Conservation (phyloP, 2,113 vertebrate species). For the Empidonax traillii region DNA sequence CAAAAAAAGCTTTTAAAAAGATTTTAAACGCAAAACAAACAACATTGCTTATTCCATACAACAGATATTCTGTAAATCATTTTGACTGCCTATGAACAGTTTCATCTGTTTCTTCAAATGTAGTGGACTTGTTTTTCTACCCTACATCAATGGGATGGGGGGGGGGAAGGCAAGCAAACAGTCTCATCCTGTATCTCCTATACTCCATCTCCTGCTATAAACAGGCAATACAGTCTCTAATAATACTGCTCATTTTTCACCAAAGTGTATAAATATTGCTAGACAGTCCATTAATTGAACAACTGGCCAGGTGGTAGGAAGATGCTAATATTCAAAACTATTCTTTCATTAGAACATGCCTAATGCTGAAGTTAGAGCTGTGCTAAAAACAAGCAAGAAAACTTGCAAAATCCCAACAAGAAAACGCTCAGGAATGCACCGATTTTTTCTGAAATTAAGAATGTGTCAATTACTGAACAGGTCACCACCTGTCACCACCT, state of each 20-base stretch:
- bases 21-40: background rate
- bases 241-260: background rate
- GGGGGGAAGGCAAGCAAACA: background rate
- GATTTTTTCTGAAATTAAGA: slow-evolving; percentile 22
- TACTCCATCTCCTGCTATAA: background rate
- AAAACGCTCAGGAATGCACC: background rate
- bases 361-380: background rate
- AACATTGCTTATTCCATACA: background rate
- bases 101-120: background rate
- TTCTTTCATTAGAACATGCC: background rate
- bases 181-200: background rate
- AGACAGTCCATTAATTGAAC: background rate
- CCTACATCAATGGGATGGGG: background rate
- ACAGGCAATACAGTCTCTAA: background rate
- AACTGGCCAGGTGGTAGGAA: slow-evolving; percentile 6
- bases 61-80: background rate
- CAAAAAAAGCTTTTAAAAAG: background rate
- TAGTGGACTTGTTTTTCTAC: background rate
- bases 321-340: background rate
- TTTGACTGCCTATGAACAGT: background rate
- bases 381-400: background rate
- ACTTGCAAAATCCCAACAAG: slow-evolving; percentile 4
- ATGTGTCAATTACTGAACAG: background rate
- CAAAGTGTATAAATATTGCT: background rate
- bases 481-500: background rate